Percentiles rank a stretch among this genome's conserved stretches.
phyloP scores from a whole-genome alignment of 2,113 vertebrate species.

The Periophthalmus modestus region DNA sequence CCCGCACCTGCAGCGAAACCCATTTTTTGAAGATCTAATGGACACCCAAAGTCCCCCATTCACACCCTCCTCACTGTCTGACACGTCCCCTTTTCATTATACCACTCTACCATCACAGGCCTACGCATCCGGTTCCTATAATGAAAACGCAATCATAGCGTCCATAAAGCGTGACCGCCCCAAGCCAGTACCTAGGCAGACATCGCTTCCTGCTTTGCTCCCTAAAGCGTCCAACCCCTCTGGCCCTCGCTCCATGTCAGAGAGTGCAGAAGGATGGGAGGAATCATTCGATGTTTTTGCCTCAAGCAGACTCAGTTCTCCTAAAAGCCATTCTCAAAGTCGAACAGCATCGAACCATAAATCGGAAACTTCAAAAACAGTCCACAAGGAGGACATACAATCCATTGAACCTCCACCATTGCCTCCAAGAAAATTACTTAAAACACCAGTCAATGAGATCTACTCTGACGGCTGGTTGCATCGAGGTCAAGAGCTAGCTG shows the following conservation, averaged over 20 bases:
- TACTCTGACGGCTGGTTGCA: constrained; percentile 76
- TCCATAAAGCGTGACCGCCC: constrained; percentile 68
- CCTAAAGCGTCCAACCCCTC: constrained; percentile 46
- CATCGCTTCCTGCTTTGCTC: constrained; percentile 70
- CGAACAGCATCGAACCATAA: constrained; percentile 18
- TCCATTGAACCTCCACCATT: constrained; percentile 64
- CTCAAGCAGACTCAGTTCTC: constrained; percentile 82
- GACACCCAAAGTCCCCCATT: constrained; percentile 87
- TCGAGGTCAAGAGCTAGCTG: constrained; percentile 76
- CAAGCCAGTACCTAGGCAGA: constrained; percentile 71
- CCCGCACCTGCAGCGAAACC: constrained; percentile 84
- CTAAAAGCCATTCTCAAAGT: constrained; percentile 33
- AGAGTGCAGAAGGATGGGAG: constrained; percentile 79
- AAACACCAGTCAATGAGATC: constrained; percentile 60
- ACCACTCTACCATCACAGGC: constrained; percentile 69
- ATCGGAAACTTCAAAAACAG: constrained; percentile 15
- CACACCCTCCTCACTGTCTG: constrained; percentile 79
- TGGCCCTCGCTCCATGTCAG: constrained; percentile 56
- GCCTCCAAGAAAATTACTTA: constrained; percentile 65
- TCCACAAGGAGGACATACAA: constrained; percentile 27
- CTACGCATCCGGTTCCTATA: constrained; percentile 59
- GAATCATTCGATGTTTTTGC: constrained; percentile 90
- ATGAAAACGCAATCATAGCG: constrained; percentile 43
- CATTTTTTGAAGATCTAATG: constrained; percentile 91
- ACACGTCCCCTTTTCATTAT: constrained; percentile 62